Base-by-base conservation (phyloP, 2,888 invertebrate genomes). In the Lasioglossum pauxillum region DNA sequence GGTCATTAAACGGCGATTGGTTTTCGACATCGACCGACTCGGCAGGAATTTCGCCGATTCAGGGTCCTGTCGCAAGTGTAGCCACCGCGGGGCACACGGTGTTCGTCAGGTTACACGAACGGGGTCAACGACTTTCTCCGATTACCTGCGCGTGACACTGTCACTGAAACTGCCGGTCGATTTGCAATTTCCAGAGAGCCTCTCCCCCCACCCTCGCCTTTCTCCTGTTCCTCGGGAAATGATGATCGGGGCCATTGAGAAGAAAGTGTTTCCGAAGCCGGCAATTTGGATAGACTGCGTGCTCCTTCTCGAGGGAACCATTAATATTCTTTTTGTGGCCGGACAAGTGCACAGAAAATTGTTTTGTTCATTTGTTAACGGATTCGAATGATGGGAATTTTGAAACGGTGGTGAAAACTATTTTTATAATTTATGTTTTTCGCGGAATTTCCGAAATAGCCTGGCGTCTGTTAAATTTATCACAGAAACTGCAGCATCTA, bases 111-210 rank as follows among this genome's bases (percentile, higher is more conserved):
- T 87, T 89, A 84, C 87, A 87, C 82, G 77, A 89, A 88, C 89
- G 91, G 92, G 93, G 94, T 94, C 94, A 92, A 93, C 91, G 93
- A 94, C 93, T 94, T 94, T 92, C 93, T 93, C 93, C 93, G 92
- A 93, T 93, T 94, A 93, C 93, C 89, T 87, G 88, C 90, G 87
- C 89, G 89, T 84, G 89, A 90, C 91, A 88, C 88, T 87, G 87
- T 87, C 89, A 77, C 84, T 77, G 82, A 78, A 84, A 86, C 85
- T 80, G 49, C 81, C 72, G 74, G 64, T 57, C 82, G 80, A 87
- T 83, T 83, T n/a, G 85, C 84, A 72, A 84, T 87, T 87, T 85
- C 81, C 80, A 74, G 41, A 27, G 35, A 31, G 49, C 53, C 53
- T 53, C 53, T 53, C 23, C 53, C 16, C 73, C 23, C 5, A 27